phyloP scores from a whole-genome alignment of 2,888 invertebrate species.

The Tetramorium bicarinatum region DNA sequence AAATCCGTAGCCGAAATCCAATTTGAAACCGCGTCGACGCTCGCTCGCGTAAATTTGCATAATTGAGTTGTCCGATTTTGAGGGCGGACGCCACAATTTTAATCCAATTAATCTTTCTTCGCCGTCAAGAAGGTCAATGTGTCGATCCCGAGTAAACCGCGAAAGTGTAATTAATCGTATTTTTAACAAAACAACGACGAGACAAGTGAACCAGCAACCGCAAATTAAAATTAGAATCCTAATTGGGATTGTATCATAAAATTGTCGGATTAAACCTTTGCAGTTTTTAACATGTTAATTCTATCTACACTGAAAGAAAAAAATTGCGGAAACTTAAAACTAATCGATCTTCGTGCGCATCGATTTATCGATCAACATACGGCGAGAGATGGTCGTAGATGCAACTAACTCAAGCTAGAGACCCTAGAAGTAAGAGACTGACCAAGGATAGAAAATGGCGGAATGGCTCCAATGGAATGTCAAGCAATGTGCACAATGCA shows the following conservation, averaged over 20 bases:
- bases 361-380: too few relatives aligned
- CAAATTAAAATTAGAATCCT: neutral
- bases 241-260: neutral
- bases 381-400: too few relatives aligned
- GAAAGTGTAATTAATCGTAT: neutral
- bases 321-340: too few relatives aligned
- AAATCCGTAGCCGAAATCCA: conserved; percentile 32
- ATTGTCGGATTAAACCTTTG: too few relatives aligned
- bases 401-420: too few relatives aligned
- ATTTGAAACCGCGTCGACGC: conserved; percentile 8
- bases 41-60: conserved; percentile 27
- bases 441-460: too few relatives aligned
- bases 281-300: too few relatives aligned
- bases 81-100: neutral
- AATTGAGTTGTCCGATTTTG: conserved; percentile 40
- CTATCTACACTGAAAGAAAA: too few relatives aligned
- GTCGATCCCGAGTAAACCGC: neutral
- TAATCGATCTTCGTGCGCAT: too few relatives aligned
- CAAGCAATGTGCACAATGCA: too few relatives aligned
- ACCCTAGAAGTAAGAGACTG: too few relatives aligned
- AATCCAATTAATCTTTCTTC: conserved; percentile 22
- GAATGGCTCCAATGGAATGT: too few relatives aligned
- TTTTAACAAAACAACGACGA: neutral
- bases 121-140: conserved; percentile 18
- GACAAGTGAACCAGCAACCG: neutral